Percentiles rank a stretch among this genome's conserved stretches.
phyloP scores from a whole-genome alignment of 2,888 invertebrate species.

The Neoascia interrupta region DNA sequence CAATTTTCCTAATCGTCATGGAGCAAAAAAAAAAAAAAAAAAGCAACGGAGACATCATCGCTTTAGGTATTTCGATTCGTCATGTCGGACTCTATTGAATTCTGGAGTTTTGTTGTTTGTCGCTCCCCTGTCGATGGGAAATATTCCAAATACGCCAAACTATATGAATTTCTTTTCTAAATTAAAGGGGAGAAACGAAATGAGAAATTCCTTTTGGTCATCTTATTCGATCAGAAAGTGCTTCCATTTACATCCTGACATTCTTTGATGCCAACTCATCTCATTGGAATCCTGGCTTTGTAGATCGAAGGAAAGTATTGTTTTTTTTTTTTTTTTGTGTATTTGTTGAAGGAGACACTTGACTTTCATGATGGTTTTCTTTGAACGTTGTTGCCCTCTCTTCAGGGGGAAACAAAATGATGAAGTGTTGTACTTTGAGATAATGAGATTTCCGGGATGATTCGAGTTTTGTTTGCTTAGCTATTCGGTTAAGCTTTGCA shows the following conservation, averaged over 20 bases:
- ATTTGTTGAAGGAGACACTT: too few relatives aligned
- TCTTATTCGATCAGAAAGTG: not conserved
- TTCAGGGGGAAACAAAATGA: not conserved
- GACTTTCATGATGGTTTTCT: too few relatives aligned
- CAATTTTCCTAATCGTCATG: not conserved
- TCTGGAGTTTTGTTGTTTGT: too few relatives aligned
- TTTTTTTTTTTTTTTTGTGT: not conserved
- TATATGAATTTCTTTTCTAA: conserved; percentile 1
- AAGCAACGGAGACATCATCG: too few relatives aligned
- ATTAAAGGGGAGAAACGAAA: not conserved
- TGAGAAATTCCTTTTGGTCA: conserved; percentile 42
- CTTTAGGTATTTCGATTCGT: too few relatives aligned
- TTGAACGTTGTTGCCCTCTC: too few relatives aligned
- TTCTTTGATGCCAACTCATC: not conserved
- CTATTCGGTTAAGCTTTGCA: too few relatives aligned
- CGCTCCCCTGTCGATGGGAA: not conserved
- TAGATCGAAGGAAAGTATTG: not conserved
- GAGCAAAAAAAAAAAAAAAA: too few relatives aligned
- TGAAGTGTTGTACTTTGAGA: not conserved
- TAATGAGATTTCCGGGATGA: too few relatives aligned
- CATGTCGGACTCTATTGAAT: too few relatives aligned
- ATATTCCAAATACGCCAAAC: conserved; percentile 6
- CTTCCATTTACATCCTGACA: conserved; percentile 9
- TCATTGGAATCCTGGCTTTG: not conserved
- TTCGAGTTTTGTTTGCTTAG: not conserved